A percentile compares a stretch with the other conserved stretches of the same genome.
Conservation (phyloP, 1,140 invertebrate species). For the Nebria ingens region DNA sequence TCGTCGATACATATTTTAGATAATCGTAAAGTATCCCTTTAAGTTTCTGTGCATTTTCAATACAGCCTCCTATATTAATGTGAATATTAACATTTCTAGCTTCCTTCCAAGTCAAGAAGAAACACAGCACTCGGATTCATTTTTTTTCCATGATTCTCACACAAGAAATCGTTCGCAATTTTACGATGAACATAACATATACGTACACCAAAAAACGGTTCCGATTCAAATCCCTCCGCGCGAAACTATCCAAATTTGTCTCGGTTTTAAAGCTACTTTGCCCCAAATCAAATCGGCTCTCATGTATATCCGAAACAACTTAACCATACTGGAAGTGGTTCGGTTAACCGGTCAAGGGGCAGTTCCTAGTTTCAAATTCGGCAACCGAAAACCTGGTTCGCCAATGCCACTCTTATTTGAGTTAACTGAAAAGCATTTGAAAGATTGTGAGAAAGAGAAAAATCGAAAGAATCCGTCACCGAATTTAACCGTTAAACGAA, state of each 20-base stretch:
- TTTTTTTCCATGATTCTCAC: conserved; percentile 7
- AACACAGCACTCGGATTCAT: background rate
- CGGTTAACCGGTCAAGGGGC: conserved; percentile 74
- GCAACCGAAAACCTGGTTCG: conserved; percentile 75
- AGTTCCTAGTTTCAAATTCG: conserved; percentile 78
- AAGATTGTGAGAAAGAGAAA: conserved; percentile 64
- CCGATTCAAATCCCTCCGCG: conserved; percentile 36
- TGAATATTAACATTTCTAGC: too few species aligned
- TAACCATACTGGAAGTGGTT: conserved; percentile 82
- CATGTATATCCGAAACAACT: conserved; percentile 65
- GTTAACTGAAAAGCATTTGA: conserved; percentile 70
- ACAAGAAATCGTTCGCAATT: background rate
- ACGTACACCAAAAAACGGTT: conserved; percentile 19
- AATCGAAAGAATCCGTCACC: conserved; percentile 36
- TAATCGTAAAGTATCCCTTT: too few species aligned
- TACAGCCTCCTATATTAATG: too few species aligned
- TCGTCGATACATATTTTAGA: too few species aligned
- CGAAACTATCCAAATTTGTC: conserved; percentile 31
- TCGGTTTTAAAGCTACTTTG: conserved; percentile 32
- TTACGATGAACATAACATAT: background rate
- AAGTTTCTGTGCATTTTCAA: too few species aligned
- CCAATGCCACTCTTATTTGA: conserved; percentile 69
- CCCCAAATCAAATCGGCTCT: conserved; percentile 34
- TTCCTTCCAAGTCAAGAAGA: background rate
- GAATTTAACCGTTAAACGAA: conserved; percentile 68